Base-by-base conservation (phyloP, 1,140 invertebrate species). In the Onthophagus taurus region DNA sequence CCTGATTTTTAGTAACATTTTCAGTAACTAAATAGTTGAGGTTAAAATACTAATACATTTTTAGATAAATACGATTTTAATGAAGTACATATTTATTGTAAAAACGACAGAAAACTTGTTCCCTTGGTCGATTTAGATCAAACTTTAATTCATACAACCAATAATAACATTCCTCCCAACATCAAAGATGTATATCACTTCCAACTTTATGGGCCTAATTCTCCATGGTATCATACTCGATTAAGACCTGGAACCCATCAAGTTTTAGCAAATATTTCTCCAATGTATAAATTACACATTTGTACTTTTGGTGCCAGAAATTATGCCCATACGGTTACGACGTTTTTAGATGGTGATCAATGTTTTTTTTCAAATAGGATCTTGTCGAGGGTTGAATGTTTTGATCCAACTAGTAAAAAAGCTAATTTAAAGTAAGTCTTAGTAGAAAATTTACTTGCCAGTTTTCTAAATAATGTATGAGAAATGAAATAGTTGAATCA, bases 41-140 rank as follows among this genome's bases (percentile, higher is more conserved):
- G n/a, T n/a, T n/a, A n/a, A n/a, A n/a, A n/a, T n/a, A n/a, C n/a
- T n/a, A n/a, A n/a, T n/a, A n/a, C n/a, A n/a, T n/a, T n/a, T n/a
- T n/a, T n/a, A n/a, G n/a, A n/a, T n/a, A n/a, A n/a, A n/a, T n/a
- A n/a, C n/a, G n/a, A n/a, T n/a, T n/a, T n/a, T n/a, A n/a, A n/a
- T n/a, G n/a, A n/a, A n/a, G n/a, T n/a, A n/a, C n/a, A n/a, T n/a
- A n/a, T n/a, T n/a, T n/a, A n/a, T n/a, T n/a, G n/a, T n/a, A n/a
- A n/a, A n/a, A n/a, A n/a, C n/a, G 80, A 86, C 56, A 75, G 81
- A 34, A 97, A 97, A 67, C 70, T 99, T 16, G 93, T 94, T 19
- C 65, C 99, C 2, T 72, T 99, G 4, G 94, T 99, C 8, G 97
- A 99, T 77, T 76, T 99, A 26, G 97, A 99, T 77, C 95, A 99